Evolutionary conservation across 2,797 vertebrate species (phyloP).

Genomic region (Sternarchorhynchus goeldii): DNA sequence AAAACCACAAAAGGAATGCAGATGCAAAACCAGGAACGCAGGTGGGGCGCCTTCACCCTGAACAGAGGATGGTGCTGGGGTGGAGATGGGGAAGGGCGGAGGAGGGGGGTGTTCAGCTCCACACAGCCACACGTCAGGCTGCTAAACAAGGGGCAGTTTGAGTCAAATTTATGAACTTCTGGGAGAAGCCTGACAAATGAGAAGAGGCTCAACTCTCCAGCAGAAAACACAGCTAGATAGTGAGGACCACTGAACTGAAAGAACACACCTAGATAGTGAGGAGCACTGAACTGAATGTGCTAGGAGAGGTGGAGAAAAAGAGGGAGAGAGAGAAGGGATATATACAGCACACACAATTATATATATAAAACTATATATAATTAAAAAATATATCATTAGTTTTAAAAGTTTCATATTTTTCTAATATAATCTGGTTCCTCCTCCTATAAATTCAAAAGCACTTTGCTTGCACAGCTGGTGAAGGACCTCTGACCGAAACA

Average conservation of each 20-base stretch:
- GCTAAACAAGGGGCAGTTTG: constrained; percentile 62
- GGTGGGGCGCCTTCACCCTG: too few species aligned
- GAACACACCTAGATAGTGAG: constrained; percentile 49
- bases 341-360: too few species aligned
- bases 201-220: constrained; percentile 14
- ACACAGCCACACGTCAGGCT: constrained; percentile 11
- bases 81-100: not conserved
- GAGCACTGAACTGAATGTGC: constrained; percentile 36
- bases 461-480: too few species aligned
- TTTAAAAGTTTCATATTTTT: too few species aligned
- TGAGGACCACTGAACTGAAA: constrained; percentile 47
- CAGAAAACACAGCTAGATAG: constrained; percentile 16
- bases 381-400: too few species aligned
- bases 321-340: constrained; percentile 58
- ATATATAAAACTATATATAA: too few species aligned
- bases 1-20: too few species aligned
- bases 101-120: constrained; percentile 13
- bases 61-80: too few species aligned
- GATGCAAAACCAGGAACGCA: not conserved
- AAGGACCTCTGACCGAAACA: too few species aligned
- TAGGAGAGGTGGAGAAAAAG: constrained; percentile 20
- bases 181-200: constrained; percentile 43
- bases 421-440: too few species aligned
- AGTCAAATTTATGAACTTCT: constrained; percentile 65
- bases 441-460: too few species aligned